Evolutionary conservation across 2,797 vertebrate species (phyloP), one percentile per base, ranked within the genome.

Genomic region (Octomys mimax): DNA sequence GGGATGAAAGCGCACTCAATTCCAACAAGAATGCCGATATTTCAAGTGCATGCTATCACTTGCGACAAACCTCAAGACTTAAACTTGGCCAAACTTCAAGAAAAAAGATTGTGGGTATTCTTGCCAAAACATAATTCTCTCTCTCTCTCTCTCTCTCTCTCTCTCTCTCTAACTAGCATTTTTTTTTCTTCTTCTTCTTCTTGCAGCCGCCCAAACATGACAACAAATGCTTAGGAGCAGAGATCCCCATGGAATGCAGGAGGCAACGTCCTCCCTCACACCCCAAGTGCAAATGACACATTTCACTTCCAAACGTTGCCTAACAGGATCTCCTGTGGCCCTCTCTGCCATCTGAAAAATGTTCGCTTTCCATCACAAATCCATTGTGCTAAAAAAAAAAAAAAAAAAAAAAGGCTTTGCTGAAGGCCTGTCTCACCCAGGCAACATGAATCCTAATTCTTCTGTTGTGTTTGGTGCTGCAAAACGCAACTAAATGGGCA

Each of bases 301-400:
- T 83, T 96, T 96, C 59, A 59, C 89, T 96, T 93, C 87, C 81
- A 87, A 61, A 95, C 89, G 62, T 83, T 28, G 1, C 70, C 87
- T 94, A 92, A 94, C 94, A 82, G 94, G 73, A 81, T 96, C 97
- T 96, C 97, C 80, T 89, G 97, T 93, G 96, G 94, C 93, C 91
- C 75, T 68, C 62, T 26, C 71, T 61, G 42, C 42, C 36, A 31
- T 68, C 70, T 64, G 81, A 71, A 89, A 89, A 94, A 86, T 26
- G 61, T 82, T 80, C 24, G 2, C 39, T 95, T 78, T 64, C 81
- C 80, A 70, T 75, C 89, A 78, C 6, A 10, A 59, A 84, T 57
- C 21, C n/a, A 9, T 5, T 26, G 66, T n/a, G 14, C 71, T 75
- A 57, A 85, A 94, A 64, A n/a, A n/a, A 73, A 71, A 71, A 66